Evolutionary conservation across 2,888 invertebrate genomes (phyloP).

Genomic region (Linnaemya vulpina): DNA sequence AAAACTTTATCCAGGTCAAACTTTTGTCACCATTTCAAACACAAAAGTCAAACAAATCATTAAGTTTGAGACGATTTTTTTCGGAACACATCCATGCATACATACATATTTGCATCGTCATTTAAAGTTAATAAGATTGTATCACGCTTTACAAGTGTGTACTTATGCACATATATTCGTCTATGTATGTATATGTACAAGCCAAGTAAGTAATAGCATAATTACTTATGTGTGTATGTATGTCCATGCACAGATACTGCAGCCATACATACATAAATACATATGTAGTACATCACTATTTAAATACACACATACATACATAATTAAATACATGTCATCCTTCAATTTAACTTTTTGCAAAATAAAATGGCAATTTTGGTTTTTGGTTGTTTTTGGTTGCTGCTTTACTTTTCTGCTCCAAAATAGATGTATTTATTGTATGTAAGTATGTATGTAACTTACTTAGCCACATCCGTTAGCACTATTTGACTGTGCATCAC

Average conservation of each 20-base stretch:
- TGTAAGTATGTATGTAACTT: conserved; percentile 16
- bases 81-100: background rate
- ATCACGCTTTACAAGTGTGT: background rate
- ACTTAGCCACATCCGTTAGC: conserved; percentile 67
- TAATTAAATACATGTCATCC: background rate
- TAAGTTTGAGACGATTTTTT: background rate
- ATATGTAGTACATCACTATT: background rate
- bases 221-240: background rate
- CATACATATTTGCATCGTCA: background rate
- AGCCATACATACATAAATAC: background rate
- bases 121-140: background rate
- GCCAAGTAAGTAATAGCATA: background rate
- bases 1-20: conserved; percentile 66
- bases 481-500: conserved; percentile 64
- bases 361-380: conserved; percentile 42
- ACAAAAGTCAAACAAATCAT: background rate
- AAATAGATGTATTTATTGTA: background rate
- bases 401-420: conserved; percentile 29
- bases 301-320: background rate
- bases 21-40: conserved; percentile 35
- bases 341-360: background rate
- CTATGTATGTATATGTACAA: background rate
- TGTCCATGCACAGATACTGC: too few species aligned
- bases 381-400: background rate
- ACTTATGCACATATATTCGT: background rate